These are phyloP conservation scores for Lasiommata megera DNA, from an alignment of 2,888 invertebrate genomes.

Conservation along the genomic window DNA sequence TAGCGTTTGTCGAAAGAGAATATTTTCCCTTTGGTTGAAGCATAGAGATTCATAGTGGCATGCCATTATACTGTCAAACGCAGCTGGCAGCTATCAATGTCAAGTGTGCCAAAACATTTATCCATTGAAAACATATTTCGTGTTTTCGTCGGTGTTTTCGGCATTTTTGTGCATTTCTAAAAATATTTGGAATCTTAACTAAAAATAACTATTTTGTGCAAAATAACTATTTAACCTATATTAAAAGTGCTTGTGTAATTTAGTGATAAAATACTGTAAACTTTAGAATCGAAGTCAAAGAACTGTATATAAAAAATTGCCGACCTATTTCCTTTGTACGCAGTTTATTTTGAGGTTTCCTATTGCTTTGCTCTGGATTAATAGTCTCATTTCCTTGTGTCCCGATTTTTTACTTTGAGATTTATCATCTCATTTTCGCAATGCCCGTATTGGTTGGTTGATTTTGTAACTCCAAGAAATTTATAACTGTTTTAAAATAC, in stretches of 20 bases:
- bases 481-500: no score
- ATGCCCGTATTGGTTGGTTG: neutral
- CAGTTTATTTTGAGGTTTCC: conserved; percentile 61
- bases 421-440: neutral
- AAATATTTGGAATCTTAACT: neutral
- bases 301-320: conserved; percentile 33
- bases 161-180: neutral
- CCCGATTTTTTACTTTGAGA: conserved; percentile 16
- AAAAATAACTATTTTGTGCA: neutral
- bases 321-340: conserved; percentile 56
- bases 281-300: conserved; percentile 8
- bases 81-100: no score
- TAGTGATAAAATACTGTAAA: neutral
- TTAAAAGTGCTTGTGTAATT: neutral
- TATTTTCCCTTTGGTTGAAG: no score
- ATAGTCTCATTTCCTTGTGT: conserved; percentile 27
- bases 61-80: no score
- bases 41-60: no score
- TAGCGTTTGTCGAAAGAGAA: no score
- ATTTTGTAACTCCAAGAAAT: neutral
- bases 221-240: neutral
- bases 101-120: no score
- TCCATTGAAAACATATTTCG: neutral
- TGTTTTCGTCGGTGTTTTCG: neutral
- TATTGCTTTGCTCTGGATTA: conserved; percentile 37